Evolutionary conservation across 1,140 invertebrate genomes (phyloP).

Genomic region (Eurosta solidaginis): DNA sequence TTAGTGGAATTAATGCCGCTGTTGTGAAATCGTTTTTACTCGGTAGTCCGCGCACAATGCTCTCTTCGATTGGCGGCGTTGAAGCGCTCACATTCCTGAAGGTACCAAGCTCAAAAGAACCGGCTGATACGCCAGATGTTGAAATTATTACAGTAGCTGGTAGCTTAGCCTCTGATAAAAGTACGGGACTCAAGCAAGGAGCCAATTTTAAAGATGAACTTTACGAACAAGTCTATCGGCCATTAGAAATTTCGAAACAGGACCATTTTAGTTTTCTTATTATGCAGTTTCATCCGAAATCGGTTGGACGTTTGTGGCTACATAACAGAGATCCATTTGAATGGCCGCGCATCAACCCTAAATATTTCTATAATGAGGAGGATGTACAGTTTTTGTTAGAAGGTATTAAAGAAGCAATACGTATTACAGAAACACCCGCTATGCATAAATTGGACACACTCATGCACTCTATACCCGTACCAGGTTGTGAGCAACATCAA

Average conservation of each 20-base stretch:
- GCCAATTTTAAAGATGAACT: conserved; percentile 65
- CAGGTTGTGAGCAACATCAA: conserved; percentile 64
- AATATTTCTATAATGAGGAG: conserved; percentile 69
- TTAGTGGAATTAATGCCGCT: conserved; percentile 43
- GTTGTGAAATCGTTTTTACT: conserved; percentile 41
- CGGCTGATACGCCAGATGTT: conserved; percentile 65
- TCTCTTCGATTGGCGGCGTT: conserved; percentile 63
- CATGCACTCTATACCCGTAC: conserved; percentile 65
- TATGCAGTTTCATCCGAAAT: conserved; percentile 76
- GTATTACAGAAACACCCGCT: conserved; percentile 65
- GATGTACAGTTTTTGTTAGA: conserved; percentile 72
- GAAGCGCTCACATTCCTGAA: conserved; percentile 71
- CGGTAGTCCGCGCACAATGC: conserved; percentile 43
- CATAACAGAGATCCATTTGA: conserved; percentile 73
- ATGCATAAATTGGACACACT: conserved; percentile 62
- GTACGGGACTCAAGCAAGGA: conserved; percentile 63
- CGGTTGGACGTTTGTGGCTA: conserved; percentile 71
- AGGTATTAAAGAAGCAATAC: conserved; percentile 68
- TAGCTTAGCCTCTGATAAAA: conserved; percentile 68
- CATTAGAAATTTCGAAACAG: conserved; percentile 61
- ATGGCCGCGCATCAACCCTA: conserved; percentile 74
- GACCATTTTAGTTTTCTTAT: conserved; percentile 72
- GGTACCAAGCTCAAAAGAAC: conserved; percentile 64
- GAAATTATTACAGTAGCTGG: conserved; percentile 66
- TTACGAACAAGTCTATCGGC: conserved; percentile 65